Conservation (phyloP, 2,797 vertebrate species). For the Ibycter americanus region DNA sequence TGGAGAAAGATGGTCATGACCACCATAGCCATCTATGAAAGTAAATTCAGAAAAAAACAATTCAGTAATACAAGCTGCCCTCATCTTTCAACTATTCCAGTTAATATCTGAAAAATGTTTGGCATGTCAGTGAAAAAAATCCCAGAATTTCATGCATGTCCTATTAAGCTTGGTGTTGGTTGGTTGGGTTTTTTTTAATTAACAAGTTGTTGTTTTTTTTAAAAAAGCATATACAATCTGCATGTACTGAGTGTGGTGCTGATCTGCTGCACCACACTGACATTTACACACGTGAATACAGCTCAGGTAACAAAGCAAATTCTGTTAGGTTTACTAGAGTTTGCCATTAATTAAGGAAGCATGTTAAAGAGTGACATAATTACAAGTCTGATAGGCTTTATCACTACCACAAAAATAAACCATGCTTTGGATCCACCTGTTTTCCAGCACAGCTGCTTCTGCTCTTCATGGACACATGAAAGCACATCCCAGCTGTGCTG, state of each 20-base stretch:
- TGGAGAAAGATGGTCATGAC: constrained; percentile 83
- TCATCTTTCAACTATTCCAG: not conserved
- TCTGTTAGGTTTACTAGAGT: not conserved
- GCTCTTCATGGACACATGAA: constrained; percentile 15
- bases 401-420: not conserved
- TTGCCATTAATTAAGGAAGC: not conserved
- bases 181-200: not conserved
- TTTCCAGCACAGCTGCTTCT: constrained; percentile 31
- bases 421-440: not conserved
- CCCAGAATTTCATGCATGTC: not conserved
- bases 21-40: constrained; percentile 86
- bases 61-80: not conserved
- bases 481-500: not conserved
- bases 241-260: not conserved
- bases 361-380: not conserved
- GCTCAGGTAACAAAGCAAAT: not conserved
- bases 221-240: not conserved
- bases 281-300: not conserved
- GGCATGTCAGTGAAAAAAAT: not conserved
- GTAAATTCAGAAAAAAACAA: not conserved
- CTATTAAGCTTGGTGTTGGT: not conserved
- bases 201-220: not conserved
- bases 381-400: not conserved
- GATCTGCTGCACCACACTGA: not conserved
- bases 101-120: not conserved